A percentile compares a stretch with the other conserved stretches of the same genome.
These are phyloP conservation scores for Halictus rubicundus DNA, from an alignment of 1,140 invertebrate species.

Conservation along the genomic window DNA sequence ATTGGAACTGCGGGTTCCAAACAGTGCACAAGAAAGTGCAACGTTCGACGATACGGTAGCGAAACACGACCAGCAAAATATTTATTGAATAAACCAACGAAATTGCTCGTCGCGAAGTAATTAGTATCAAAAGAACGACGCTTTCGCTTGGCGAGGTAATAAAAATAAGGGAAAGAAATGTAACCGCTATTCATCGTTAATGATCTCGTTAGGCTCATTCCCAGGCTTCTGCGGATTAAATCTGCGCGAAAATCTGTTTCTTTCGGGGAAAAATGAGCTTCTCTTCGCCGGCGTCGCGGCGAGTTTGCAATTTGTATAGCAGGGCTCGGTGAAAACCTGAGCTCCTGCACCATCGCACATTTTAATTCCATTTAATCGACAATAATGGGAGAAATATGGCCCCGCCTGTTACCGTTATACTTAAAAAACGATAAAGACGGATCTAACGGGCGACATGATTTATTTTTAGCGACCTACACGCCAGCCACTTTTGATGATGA, in stretches of 20 bases:
- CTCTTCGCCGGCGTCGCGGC: background rate
- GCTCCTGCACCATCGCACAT: background rate
- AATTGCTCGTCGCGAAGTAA: too few species aligned
- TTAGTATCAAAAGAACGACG: background rate
- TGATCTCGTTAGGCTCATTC: slow-evolving; percentile 16
- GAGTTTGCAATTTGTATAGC: background rate
- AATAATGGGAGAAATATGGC: background rate
- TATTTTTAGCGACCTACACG: background rate
- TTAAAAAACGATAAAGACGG: background rate
- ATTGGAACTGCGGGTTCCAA: too few species aligned
- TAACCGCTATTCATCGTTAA: background rate
- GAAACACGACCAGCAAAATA: too few species aligned
- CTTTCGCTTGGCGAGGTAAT: background rate
- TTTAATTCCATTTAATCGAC: slow-evolving; percentile 4
- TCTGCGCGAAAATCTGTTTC: slow-evolving; percentile 15
- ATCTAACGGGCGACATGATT: background rate
- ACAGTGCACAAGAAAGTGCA: too few species aligned
- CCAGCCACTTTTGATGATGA: background rate
- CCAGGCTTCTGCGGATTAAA: background rate
- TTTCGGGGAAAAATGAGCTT: background rate
- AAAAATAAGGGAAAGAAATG: background rate
- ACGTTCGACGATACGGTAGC: too few species aligned
- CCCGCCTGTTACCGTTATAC: background rate
- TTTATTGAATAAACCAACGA: too few species aligned
- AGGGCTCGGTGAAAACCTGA: background rate